These are phyloP conservation scores for Glyphotaelius pellucidus DNA, from an alignment of 2,888 invertebrate genomes.

Conservation along the genomic window DNA sequence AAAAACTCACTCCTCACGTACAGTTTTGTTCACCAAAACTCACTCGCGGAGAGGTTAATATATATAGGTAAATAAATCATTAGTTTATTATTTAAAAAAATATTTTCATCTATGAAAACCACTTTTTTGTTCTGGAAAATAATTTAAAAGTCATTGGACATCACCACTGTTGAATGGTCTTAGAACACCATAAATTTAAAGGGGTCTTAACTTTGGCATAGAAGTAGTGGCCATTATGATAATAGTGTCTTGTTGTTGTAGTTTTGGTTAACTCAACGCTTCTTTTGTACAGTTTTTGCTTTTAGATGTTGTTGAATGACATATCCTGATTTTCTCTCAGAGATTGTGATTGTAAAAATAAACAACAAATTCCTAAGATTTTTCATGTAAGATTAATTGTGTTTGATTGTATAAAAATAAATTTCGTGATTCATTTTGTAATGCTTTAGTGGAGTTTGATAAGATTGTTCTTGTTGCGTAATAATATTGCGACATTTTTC, in stretches of 20 bases:
- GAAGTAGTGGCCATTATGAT: constrained; percentile 15
- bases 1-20: too few species aligned
- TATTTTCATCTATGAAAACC: too few species aligned
- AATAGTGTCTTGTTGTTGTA: constrained; percentile 5
- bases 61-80: too few species aligned
- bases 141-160: background rate
- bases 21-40: too few species aligned
- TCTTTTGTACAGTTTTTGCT: constrained; percentile 21
- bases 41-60: too few species aligned
- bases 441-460: constrained; percentile 12
- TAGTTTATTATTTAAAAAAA: too few species aligned
- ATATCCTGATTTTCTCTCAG: constrained; percentile 23
- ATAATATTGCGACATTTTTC: constrained; percentile 58
- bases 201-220: constrained; percentile 39
- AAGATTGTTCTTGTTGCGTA: constrained; percentile 49
- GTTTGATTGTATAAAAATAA: constrained; percentile 31
- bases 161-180: background rate
- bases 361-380: constrained; percentile 6
- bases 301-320: constrained; percentile 22
- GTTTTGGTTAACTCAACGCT: background rate
- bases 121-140: background rate
- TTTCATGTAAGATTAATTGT: background rate
- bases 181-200: constrained; percentile 28
- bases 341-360: constrained; percentile 26
- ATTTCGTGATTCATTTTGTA: constrained; percentile 33